Evolutionary conservation across 2,888 invertebrate genomes (phyloP), one percentile per base, ranked within the genome.

Genomic region (Nymphalis c-album): DNA sequence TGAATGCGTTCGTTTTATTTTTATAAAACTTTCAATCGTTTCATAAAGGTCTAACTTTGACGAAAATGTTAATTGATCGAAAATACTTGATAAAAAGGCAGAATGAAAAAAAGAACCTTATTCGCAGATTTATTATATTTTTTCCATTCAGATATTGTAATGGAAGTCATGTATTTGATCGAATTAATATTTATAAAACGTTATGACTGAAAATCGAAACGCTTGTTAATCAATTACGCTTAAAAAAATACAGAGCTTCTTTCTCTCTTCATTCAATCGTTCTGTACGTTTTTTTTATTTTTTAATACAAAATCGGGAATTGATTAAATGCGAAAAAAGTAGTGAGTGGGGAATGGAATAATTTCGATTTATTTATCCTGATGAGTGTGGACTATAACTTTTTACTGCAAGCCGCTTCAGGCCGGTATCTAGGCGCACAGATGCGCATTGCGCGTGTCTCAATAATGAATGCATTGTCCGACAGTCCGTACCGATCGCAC

Each of bases 381-480:
- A 64, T 61, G 70, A 70, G 70, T 68, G 68, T 68, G 68, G 55
- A 68, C 65, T 61, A 62, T 70, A 62, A 64, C 62, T 68, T 68
- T 70, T 70, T 64, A 70, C 68, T 68, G 67, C 60, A 67, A 70
- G 67, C 68, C 68, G 59, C 64, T 70, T 46, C 63, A 67, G 59
- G 64, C 51, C 62, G 64, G 70, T 68, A 70, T 70, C 70, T 68
- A 70, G 67, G 67, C 72, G 61, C 75, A 73, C 77, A 70, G 70
- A 70, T 68, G 68, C 67, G 62, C 59, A 57, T 35, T 68, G 68
- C 67, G 73, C 75, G 82, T 83, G 80, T 85, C 84, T 83, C 85
- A 87, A 88, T 91, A 90, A 90, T 88, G 90, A 90, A 90, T 85
- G 90, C 86, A 90, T 91, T 91, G 91, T 91, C 90, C 86, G 82